Conservation (phyloP, 2,113 vertebrate species). For the Gambusia affinis region DNA sequence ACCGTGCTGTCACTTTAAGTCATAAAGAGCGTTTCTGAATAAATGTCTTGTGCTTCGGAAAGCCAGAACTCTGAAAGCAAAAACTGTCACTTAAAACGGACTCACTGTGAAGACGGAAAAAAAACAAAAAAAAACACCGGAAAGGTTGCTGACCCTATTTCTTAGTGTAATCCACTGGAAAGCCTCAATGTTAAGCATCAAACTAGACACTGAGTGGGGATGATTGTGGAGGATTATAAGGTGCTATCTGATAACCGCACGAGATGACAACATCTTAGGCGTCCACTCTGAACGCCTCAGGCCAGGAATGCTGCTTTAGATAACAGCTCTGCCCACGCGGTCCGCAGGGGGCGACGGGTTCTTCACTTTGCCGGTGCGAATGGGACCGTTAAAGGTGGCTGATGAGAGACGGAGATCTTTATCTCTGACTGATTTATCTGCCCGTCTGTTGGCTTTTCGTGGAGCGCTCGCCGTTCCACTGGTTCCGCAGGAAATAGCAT, state of each 20-base stretch:
- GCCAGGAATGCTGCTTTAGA: slow-evolving; percentile 62
- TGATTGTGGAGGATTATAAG: slow-evolving; percentile 55
- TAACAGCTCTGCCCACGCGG: slow-evolving; percentile 32
- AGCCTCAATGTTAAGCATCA: slow-evolving; percentile 53
- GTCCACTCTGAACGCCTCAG: slow-evolving; percentile 33
- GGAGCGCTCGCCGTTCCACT: slow-evolving; percentile 11
- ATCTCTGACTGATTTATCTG: slow-evolving; percentile 32
- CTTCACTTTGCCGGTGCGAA: slow-evolving; percentile 28
- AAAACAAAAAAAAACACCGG: neutral
- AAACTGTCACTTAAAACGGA: slow-evolving; percentile 27
- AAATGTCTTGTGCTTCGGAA: slow-evolving; percentile 28
- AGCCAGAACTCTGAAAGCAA: slow-evolving; percentile 8
- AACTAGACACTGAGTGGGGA: slow-evolving; percentile 38
- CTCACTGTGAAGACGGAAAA: slow-evolving; percentile 36
- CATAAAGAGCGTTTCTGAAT: slow-evolving; percentile 13
- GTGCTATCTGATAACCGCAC: slow-evolving; percentile 68
- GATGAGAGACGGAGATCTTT: slow-evolving; percentile 40
- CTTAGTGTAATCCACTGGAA: slow-evolving; percentile 61
- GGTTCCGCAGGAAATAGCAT: slow-evolving; percentile 35
- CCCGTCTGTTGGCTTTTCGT: slow-evolving; percentile 44
- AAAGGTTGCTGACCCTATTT: slow-evolving; percentile 50
- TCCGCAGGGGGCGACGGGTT: slow-evolving; percentile 19
- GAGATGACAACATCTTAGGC: slow-evolving; percentile 55
- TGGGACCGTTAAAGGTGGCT: slow-evolving; percentile 40
- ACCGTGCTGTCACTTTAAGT: slow-evolving; percentile 7